phyloP scores from a whole-genome alignment of 2,888 invertebrate species.

The Bellardia bayeri region DNA sequence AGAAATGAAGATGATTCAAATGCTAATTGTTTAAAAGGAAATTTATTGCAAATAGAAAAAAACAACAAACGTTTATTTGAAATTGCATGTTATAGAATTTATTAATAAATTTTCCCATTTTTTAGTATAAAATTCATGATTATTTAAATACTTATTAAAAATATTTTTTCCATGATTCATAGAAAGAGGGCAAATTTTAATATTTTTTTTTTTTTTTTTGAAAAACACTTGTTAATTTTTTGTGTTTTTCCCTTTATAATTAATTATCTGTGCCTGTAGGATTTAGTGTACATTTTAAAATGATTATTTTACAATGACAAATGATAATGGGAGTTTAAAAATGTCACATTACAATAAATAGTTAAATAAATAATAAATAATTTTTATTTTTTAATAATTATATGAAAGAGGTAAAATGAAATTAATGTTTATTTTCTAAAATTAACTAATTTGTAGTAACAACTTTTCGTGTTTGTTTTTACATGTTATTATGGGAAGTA shows the following conservation, averaged over 20 bases:
- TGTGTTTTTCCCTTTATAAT: background rate
- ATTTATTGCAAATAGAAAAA: background rate
- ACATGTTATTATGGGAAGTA: no score
- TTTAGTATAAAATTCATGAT: background rate
- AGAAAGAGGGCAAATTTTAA: background rate
- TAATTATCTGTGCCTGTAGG: background rate
- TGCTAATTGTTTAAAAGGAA: background rate
- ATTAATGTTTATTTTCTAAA: no score
- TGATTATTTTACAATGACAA: background rate
- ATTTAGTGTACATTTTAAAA: background rate
- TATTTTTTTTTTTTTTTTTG: background rate
- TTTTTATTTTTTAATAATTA: background rate
- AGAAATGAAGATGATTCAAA: constrained; percentile 24
- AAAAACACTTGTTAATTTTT: background rate
- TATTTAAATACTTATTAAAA: background rate
- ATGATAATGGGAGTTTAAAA: background rate
- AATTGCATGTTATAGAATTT: background rate
- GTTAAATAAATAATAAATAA: background rate
- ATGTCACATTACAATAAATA: background rate
- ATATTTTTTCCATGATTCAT: constrained; percentile 1
- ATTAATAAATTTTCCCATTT: background rate
- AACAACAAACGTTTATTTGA: background rate
- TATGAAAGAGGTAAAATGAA: background rate
- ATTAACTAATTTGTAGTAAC: no score
- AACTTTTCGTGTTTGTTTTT: no score